phyloP scores from a whole-genome alignment of 2,888 invertebrate species.

The Agrochola circellaris region DNA sequence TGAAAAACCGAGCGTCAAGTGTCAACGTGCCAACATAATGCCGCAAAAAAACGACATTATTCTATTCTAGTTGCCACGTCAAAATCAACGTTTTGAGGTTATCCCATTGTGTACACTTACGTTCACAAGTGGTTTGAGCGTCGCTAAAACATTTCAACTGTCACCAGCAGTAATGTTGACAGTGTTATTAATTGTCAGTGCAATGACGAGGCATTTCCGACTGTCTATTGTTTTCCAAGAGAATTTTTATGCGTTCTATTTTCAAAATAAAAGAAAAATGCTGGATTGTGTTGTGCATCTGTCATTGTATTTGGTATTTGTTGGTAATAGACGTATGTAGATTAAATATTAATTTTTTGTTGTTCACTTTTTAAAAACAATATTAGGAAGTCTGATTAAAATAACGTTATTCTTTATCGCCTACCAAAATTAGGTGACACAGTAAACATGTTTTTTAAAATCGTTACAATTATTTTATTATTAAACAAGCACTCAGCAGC shows the following conservation, averaged over 20 bases:
- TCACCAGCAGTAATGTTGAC: slow-evolving; percentile 58
- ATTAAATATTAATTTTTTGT: neutral
- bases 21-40: slow-evolving; percentile 25
- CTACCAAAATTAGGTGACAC: neutral
- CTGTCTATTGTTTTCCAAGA: slow-evolving; percentile 48
- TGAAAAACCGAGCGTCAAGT: slow-evolving; percentile 38
- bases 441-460: neutral
- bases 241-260: slow-evolving; percentile 37
- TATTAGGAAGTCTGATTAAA: neutral
- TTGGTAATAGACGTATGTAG: neutral
- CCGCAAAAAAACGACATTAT: slow-evolving; percentile 27
- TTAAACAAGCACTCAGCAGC: neutral
- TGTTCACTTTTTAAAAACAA: neutral
- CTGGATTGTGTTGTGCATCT: neutral
- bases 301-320: neutral
- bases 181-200: slow-evolving; percentile 65
- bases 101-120: slow-evolving; percentile 42
- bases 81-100: slow-evolving; percentile 58
- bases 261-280: slow-evolving; percentile 8
- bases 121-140: slow-evolving; percentile 46
- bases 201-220: slow-evolving; percentile 57
- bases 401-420: neutral
- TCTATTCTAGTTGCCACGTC: slow-evolving; percentile 37
- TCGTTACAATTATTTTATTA: too few species aligned
- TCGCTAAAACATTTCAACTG: slow-evolving; percentile 61